A percentile compares a stretch with the other conserved stretches of the same genome.
Conservation (phyloP, 2,888 invertebrate species). For the Volucella inflata region DNA sequence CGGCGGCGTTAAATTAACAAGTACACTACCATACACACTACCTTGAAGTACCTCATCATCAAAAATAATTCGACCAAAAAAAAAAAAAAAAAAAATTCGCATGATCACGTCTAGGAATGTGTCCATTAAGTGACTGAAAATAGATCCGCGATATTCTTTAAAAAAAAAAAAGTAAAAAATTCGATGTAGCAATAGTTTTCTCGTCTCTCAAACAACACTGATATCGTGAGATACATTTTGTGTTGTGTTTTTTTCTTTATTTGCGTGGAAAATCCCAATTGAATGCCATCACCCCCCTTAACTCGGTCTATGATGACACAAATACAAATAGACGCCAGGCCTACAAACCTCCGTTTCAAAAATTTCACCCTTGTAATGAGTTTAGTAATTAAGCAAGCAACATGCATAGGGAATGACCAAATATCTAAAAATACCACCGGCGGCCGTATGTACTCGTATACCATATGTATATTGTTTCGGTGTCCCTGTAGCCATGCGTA, state of each 20-base stretch:
- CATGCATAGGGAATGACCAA: conserved; percentile 56
- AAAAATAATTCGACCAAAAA: conserved; percentile 16
- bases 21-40: conserved; percentile 24
- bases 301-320: conserved; percentile 48
- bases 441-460: not conserved
- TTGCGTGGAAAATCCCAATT: not conserved
- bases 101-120: conserved; percentile 49
- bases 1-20: conserved; percentile 46
- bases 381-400: conserved; percentile 64
- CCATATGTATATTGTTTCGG: not conserved
- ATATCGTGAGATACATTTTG: not conserved
- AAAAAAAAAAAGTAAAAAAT: conserved; percentile 8
- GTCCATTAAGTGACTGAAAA: conserved; percentile 52
- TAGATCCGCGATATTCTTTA: conserved; percentile 26
- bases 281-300: conserved; percentile 62
- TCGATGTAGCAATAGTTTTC: not conserved
- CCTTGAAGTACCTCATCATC: conserved; percentile 49
- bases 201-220: not conserved
- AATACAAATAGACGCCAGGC: conserved; percentile 12
- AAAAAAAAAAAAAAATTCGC: conserved; percentile 37
- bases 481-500: conserved; percentile 55
- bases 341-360: conserved; percentile 14
- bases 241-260: not conserved
- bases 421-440: conserved; percentile 48
- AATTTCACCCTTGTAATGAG: conserved; percentile 66